Percentiles rank a stretch among this genome's conserved stretches.
Conservation (phyloP, 2,888 invertebrate species). For the Meteorus colon region DNA sequence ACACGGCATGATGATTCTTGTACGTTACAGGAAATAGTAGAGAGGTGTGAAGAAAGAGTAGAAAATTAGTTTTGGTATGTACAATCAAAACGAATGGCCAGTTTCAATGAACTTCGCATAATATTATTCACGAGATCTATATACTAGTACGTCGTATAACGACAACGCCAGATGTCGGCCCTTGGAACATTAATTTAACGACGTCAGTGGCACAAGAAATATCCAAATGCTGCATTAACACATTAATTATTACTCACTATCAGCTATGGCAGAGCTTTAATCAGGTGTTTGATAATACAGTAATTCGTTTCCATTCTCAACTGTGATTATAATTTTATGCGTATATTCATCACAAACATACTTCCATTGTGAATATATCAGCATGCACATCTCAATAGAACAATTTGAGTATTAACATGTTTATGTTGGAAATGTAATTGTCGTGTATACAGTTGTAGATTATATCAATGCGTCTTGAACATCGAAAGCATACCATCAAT, state of each 20-base stretch:
- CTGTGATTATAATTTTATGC: not conserved
- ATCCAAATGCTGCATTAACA: not conserved
- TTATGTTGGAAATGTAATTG: not conserved
- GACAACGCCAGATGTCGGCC: constrained; percentile 26
- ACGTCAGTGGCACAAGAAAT: constrained; percentile 42
- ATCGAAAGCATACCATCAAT: constrained; percentile 27
- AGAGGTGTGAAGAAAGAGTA: constrained; percentile 22
- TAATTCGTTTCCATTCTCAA: not conserved
- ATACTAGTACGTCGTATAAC: constrained; percentile 46
- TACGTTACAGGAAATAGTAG: constrained; percentile 29
- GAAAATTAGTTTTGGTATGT: constrained; percentile 41
- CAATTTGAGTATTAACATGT: not conserved
- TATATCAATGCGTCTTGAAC: constrained; percentile 8
- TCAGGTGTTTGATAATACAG: not conserved
- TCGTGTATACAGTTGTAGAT: not conserved
- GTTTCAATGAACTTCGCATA: constrained; percentile 70
- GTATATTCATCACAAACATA: not conserved
- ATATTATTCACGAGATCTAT: constrained; percentile 61
- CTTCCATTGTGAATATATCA: not conserved
- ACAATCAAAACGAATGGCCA: constrained; percentile 54
- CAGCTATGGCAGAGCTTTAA: not conserved
- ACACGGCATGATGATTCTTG: constrained; percentile 47
- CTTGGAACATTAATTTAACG: constrained; percentile 56
- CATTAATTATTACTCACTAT: constrained; percentile 15
- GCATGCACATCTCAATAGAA: not conserved